Evolutionary conservation across 2,797 vertebrate genomes (phyloP).

Genomic region (Cygnus olor): DNA sequence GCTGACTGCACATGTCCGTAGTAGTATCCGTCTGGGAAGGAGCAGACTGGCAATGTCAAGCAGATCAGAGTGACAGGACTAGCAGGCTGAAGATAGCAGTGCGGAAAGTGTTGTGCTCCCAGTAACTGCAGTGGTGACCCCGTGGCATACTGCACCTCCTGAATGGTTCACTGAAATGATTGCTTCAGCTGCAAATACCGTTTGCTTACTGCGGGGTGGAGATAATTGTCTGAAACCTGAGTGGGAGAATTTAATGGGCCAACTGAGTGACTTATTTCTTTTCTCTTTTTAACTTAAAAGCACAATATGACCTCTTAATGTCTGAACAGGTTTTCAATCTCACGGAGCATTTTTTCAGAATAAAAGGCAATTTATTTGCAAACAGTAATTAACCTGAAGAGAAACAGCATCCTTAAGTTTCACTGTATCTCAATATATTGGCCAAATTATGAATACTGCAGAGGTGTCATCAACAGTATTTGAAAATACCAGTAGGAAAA

Average conservation of each 20-base stretch:
- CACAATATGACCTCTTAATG: neutral
- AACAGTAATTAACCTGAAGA: conserved; percentile 27
- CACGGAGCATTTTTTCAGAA: neutral
- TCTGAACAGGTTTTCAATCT: neutral
- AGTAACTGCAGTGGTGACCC: fast-evolving
- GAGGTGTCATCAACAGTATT: neutral
- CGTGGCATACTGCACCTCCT: fast-evolving
- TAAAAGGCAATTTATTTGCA: neutral
- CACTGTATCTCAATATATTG: neutral
- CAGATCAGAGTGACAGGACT: neutral
- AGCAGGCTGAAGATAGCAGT: neutral
- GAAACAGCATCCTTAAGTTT: neutral
- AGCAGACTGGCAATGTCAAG: neutral
- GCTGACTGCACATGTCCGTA: neutral
- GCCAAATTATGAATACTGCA: neutral
- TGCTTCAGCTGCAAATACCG: neutral
- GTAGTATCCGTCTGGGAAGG: neutral
- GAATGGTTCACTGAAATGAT: neutral
- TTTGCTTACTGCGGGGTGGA: neutral
- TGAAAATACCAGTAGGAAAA: neutral
- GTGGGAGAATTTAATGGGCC: neutral
- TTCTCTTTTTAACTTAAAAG: neutral
- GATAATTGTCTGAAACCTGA: neutral
- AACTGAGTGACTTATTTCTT: no score
- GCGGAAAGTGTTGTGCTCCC: neutral